Base-by-base conservation (phyloP, 2,888 invertebrate species). In the Drosophila neoperkinsi region DNA sequence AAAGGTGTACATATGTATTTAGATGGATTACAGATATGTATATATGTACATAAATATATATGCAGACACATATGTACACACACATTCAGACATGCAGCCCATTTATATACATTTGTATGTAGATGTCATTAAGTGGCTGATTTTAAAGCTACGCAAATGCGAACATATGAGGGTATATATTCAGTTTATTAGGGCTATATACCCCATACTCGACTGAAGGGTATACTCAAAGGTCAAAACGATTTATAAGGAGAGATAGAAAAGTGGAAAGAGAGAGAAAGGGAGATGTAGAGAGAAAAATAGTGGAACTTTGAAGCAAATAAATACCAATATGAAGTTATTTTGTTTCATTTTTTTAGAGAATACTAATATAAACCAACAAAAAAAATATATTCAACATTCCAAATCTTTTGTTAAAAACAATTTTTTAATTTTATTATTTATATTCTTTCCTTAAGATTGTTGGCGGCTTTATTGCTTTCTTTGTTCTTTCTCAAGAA, bases 141-240 rank as follows among this genome's bases (percentile, higher is more conserved):
- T 13, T 43, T 49, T 56, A 38, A 25, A 33, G 11, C 28, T 59
- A 43, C 30, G 43, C 21, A 57, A 33, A 46, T 49, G 4, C 21
- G 46, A n/a, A 10, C 33, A 21, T 28, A 36, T 18, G 10, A 1
- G 33, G 7, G 49, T 13, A 16, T 36, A 34, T 51, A 36, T 56
- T 34, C 30, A 34, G 56, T 71, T 64, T 60, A 72, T 72, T 56
- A 21, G 16, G n/a, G 41, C 43, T 55, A 50, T 59, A 18, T 41
- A 49, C 9, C 18, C 13, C n/a, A 4, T 10, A 41, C 41, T 41
- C 10, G n/a, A 10, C n/a, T 41, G 4, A 11, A 4, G 4, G 10
- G 41, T 41, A 13, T 46, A 21, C 7, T 13, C 21, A 46, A 21
- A 49, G 18, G 28, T 18, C 18, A 18, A 16, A 49, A 18, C 18